Evolutionary conservation across 1,140 invertebrate genomes (phyloP).

Genomic region (Rhopalosiphum padi): DNA sequence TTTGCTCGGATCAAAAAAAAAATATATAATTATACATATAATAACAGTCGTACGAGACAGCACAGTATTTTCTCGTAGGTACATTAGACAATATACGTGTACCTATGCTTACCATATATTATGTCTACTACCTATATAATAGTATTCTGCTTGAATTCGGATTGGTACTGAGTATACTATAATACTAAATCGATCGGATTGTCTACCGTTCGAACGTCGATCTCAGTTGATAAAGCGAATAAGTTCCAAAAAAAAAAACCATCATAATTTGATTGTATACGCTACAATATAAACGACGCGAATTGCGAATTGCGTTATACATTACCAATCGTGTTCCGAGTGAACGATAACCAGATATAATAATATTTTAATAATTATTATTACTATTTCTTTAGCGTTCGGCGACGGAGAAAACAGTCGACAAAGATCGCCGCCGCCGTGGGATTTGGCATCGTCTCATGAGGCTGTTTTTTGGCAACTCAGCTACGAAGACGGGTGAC

Average conservation of each 20-base stretch:
- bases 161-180: too few species aligned
- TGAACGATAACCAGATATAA: background rate
- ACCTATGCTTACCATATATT: too few species aligned
- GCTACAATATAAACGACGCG: background rate
- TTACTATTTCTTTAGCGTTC: background rate
- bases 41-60: background rate
- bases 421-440: background rate
- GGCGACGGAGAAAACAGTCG: background rate
- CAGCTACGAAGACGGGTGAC: background rate
- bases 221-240: too few species aligned
- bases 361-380: background rate
- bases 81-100: too few species aligned
- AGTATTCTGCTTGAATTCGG: background rate
- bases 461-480: conserved; percentile 39
- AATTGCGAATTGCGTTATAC: background rate
- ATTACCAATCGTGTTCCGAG: too few species aligned
- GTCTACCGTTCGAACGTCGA: too few species aligned
- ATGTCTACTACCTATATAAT: background rate
- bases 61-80: too few species aligned
- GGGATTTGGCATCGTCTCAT: conserved; percentile 43
- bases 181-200: too few species aligned
- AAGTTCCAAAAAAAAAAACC: background rate
- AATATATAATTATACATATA: background rate
- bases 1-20: background rate
- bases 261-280: background rate